phyloP scores from a whole-genome alignment of 35 echinoderm and acorn worm genomes.

The Strongylocentrotus purpuratus region DNA sequence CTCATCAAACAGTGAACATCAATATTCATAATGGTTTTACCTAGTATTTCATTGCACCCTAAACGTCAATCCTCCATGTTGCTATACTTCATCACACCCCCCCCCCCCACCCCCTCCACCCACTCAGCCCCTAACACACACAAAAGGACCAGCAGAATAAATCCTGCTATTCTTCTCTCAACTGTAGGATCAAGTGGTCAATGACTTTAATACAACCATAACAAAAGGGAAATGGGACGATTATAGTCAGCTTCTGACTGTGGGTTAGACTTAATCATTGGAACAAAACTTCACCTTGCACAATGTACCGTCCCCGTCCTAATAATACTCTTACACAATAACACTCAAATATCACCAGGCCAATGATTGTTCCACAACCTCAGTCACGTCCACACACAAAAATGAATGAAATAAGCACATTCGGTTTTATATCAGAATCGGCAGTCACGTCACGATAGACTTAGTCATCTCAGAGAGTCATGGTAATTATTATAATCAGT shows the following conservation, averaged over 20 bases:
- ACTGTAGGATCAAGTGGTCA: neutral
- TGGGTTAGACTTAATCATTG: neutral
- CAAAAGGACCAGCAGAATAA: neutral
- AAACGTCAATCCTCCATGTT: neutral
- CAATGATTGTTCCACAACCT: neutral
- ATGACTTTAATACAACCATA: neutral
- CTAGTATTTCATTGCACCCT: too few species aligned
- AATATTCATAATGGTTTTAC: neutral
- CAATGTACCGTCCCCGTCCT: neutral
- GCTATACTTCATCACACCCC: neutral
- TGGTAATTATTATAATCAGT: constrained; percentile 47
- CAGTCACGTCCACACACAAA: neutral
- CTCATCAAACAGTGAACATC: neutral
- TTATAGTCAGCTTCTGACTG: neutral
- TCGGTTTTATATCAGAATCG: neutral
- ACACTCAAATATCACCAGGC: neutral
- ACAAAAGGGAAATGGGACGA: neutral
- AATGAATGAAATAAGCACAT: constrained; percentile 18
- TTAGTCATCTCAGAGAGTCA: constrained; percentile 43
- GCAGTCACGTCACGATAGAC: neutral
- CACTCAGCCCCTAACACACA: neutral
- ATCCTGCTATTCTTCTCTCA: neutral
- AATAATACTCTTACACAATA: neutral
- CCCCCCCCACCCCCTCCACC: too few species aligned
- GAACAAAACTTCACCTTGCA: neutral